A percentile compares a stretch with the other conserved stretches of the same genome.
phyloP scores from a whole-genome alignment of 2,113 vertebrate species.

The Caloenas nicobarica region DNA sequence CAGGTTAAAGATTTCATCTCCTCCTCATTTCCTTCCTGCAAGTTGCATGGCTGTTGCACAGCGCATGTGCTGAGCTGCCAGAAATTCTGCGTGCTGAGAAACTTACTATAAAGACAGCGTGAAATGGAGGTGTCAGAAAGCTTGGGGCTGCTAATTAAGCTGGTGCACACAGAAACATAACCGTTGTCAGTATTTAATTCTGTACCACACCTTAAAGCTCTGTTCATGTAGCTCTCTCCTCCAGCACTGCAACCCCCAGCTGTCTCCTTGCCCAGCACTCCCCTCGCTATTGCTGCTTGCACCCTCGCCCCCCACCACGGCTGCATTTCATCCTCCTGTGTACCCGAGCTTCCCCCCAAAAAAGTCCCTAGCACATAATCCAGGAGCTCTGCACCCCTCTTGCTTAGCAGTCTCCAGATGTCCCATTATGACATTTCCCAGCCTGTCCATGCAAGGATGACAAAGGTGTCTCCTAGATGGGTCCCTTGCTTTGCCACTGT shows the following conservation, averaged over 20 bases:
- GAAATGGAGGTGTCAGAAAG: constrained; percentile 64
- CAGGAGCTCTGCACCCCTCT: background rate
- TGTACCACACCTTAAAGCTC: background rate
- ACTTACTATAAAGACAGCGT: constrained; percentile 24
- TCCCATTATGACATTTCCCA: background rate
- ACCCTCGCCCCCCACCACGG: background rate
- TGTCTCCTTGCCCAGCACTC: background rate
- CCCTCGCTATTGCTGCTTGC: background rate
- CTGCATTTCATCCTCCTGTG: background rate
- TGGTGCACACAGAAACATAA: background rate
- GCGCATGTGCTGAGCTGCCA: constrained; percentile 18
- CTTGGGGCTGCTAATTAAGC: constrained; percentile 45
- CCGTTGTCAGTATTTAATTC: constrained; percentile 45
- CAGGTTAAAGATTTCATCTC: constrained; percentile 22
- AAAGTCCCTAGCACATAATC: background rate
- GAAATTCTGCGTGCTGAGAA: background rate
- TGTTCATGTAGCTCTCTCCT: background rate
- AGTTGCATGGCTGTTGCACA: background rate
- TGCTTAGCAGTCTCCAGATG: background rate
- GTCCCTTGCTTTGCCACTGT: background rate
- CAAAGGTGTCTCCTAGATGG: background rate
- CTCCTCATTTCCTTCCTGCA: background rate
- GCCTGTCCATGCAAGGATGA: background rate
- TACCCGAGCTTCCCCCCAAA: background rate
- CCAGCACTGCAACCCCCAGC: background rate